phyloP scores from a whole-genome alignment of 2,888 invertebrate species.

The Danaus chrysippus region DNA sequence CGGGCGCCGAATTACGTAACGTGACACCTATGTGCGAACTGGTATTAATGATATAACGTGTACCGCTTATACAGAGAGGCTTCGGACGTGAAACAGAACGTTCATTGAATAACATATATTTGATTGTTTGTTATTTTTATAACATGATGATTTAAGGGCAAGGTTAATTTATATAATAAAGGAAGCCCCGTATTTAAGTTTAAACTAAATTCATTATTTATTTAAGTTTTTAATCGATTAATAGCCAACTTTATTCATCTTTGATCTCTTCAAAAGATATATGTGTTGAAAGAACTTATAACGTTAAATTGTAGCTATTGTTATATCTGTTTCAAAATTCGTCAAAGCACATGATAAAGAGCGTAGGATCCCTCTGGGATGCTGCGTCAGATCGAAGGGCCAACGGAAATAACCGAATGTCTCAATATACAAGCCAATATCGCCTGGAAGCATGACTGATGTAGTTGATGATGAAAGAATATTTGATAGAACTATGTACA shows the following conservation, averaged over 20 bases:
- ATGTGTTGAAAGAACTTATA: too few relatives aligned
- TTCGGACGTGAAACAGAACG: not conserved
- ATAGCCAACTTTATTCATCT: too few relatives aligned
- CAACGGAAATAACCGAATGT: slow-evolving; percentile 66
- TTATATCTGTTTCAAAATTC: too few relatives aligned
- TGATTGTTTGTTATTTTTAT: too few relatives aligned
- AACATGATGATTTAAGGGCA: too few relatives aligned
- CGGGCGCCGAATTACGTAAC: slow-evolving; percentile 52
- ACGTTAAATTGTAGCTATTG: too few relatives aligned
- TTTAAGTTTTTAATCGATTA: too few relatives aligned
- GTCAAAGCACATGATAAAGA: slow-evolving; percentile 1
- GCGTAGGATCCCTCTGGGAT: slow-evolving; percentile 14
- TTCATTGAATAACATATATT: not conserved
- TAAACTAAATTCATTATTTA: too few relatives aligned
- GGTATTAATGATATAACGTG: slow-evolving; percentile 35
- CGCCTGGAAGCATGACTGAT: slow-evolving; percentile 33
- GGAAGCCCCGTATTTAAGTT: too few relatives aligned
- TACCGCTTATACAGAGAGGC: slow-evolving; percentile 24
- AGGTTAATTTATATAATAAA: too few relatives aligned
- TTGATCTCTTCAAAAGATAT: too few relatives aligned
- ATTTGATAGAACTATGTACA: slow-evolving; percentile 4
- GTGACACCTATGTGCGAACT: slow-evolving; percentile 64
- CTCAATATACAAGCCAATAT: slow-evolving; percentile 55
- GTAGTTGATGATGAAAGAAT: slow-evolving; percentile 28
- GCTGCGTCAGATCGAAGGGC: slow-evolving; percentile 59